phyloP scores from a whole-genome alignment of 2,888 invertebrate species.

The Synanthedon tipuliformis region DNA sequence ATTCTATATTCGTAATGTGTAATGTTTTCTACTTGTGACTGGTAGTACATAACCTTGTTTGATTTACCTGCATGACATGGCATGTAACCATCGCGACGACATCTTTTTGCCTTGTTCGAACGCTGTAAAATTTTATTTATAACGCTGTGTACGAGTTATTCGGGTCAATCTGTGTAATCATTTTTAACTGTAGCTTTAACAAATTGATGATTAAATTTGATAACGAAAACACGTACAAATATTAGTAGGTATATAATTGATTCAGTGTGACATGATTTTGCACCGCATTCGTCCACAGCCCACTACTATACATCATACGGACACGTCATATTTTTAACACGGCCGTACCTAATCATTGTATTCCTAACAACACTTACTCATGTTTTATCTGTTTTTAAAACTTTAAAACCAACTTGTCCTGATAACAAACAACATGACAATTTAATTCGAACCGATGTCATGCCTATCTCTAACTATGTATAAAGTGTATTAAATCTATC shows the following conservation, averaged over 20 bases:
- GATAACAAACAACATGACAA: constrained; percentile 19
- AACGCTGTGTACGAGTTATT: too few relatives aligned
- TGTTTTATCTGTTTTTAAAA: constrained; percentile 16
- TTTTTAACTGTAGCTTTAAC: too few relatives aligned
- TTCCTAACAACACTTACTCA: background rate
- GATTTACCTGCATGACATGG: constrained; percentile 31
- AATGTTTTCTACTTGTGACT: constrained; percentile 27
- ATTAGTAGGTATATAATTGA: constrained; percentile 25
- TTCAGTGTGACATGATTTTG: constrained; percentile 26
- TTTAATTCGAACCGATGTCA: too few relatives aligned
- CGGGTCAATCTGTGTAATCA: too few relatives aligned
- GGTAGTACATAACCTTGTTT: constrained; percentile 39
- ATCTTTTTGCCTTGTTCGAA: background rate
- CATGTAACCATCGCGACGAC: background rate
- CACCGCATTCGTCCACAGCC: too few relatives aligned
- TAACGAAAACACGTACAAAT: background rate
- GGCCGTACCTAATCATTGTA: constrained; percentile 14
- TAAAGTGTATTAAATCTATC: too few relatives aligned
- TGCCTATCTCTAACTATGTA: too few relatives aligned
- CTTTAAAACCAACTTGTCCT: constrained; percentile 14
- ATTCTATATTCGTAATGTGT: constrained; percentile 29
- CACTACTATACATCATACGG: constrained; percentile 30
- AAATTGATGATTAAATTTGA: too few relatives aligned
- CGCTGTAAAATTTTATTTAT: too few relatives aligned
- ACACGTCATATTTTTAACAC: constrained; percentile 28